phyloP scores from a whole-genome alignment of 2,888 invertebrate species.

The Spisula subtruncata region DNA sequence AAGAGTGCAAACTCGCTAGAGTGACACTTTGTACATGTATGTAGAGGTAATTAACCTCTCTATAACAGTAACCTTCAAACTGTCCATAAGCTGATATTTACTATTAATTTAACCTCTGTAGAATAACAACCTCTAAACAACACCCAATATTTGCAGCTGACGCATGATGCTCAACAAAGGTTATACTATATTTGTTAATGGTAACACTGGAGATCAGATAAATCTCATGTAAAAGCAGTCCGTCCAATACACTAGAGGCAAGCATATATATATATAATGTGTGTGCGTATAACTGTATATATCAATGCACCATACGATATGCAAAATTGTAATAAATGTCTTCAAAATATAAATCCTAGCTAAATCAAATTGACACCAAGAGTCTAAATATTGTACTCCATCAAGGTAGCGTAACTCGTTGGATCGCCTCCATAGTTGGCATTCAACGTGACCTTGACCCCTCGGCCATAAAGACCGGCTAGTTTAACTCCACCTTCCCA shows the following conservation, averaged over 20 bases:
- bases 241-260: neutral
- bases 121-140: too few species aligned
- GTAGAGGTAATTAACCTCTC: too few species aligned
- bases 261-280: slow-evolving; percentile 26
- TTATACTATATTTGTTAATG: too few species aligned
- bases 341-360: slow-evolving; percentile 37
- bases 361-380: neutral
- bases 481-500: slow-evolving; percentile 86
- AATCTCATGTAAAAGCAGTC: neutral
- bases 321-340: slow-evolving; percentile 49
- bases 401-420: slow-evolving; percentile 87
- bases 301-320: neutral
- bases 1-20: too few species aligned
- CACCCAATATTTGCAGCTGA: too few species aligned
- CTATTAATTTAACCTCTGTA: too few species aligned
- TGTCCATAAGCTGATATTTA: too few species aligned
- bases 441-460: slow-evolving; percentile 85
- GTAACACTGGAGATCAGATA: too few species aligned
- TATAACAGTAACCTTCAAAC: too few species aligned
- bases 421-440: slow-evolving; percentile 87
- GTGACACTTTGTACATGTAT: too few species aligned
- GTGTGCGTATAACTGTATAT: slow-evolving; percentile 1
- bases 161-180: too few species aligned
- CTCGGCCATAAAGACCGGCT: slow-evolving; percentile 76
- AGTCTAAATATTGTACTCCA: slow-evolving; percentile 82